Conservation (phyloP, 2,113 vertebrate genomes). For the Agapornis roseicollis region DNA sequence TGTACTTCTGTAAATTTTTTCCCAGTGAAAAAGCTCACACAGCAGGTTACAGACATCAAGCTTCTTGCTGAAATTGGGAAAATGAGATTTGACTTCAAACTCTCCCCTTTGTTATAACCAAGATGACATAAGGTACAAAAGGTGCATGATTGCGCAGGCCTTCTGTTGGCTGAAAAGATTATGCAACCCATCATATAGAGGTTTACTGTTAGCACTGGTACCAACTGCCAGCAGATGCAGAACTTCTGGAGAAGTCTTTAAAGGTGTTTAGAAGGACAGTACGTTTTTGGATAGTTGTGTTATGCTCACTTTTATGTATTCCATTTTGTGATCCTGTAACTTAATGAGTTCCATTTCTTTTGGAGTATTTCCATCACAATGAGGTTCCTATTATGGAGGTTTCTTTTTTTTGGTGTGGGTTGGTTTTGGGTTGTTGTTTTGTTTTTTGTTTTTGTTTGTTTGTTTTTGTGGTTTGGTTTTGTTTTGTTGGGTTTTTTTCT, state of each 20-base stretch:
- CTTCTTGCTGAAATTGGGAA: neutral
- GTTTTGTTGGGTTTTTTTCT: neutral
- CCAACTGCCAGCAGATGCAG: neutral
- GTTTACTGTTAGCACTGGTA: neutral
- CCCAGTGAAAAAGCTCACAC: neutral
- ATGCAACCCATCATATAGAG: neutral
- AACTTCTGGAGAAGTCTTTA: neutral
- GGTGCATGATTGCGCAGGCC: neutral
- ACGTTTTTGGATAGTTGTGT: fast-evolving
- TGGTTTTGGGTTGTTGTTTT: too few relatives aligned
- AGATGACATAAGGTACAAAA: neutral
- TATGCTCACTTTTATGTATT: neutral
- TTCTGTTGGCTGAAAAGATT: neutral
- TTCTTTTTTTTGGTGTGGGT: neutral
- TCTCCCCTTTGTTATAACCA: neutral
- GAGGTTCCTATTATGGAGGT: neutral
- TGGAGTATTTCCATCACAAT: neutral
- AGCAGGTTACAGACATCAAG: neutral
- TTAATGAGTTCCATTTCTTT: neutral
- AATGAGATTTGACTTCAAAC: neutral
- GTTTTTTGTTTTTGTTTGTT: too few relatives aligned
- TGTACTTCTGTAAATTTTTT: neutral
- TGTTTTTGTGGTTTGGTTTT: neutral
- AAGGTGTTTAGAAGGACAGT: neutral
- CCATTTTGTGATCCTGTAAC: neutral